phyloP scores from a whole-genome alignment of 2,888 invertebrate species.

The Latrodectus hesperus region DNA sequence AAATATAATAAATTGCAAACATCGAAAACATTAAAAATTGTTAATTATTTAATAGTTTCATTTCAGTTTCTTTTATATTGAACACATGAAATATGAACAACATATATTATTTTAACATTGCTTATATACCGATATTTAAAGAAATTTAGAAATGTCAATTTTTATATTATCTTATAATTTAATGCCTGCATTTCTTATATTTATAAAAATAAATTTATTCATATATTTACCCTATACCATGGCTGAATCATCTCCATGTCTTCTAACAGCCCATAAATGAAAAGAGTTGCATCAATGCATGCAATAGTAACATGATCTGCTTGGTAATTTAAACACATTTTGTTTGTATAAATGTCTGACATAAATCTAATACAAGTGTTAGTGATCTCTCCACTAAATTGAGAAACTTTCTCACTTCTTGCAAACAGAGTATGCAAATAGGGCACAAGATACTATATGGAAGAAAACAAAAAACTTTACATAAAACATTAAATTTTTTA shows the following conservation, averaged over 20 bases:
- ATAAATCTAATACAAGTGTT: conserved; percentile 18
- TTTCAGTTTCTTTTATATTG: no score
- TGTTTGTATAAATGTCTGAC: conserved; percentile 28
- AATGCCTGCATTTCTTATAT: no score
- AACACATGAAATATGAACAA: no score
- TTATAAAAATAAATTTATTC: no score
- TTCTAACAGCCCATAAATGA: conserved; percentile 9
- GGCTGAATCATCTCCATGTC: conserved; percentile 1
- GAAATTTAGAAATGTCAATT: no score
- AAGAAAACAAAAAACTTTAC: not conserved
- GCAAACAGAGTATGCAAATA: conserved; percentile 23
- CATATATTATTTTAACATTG: no score
- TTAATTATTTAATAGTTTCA: no score
- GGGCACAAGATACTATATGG: conserved; percentile 34
- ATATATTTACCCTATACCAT: conserved; percentile 40
- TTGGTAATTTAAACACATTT: conserved; percentile 18
- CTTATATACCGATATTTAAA: no score
- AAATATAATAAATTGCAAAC: no score
- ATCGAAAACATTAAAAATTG: no score
- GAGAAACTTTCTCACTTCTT: conserved; percentile 6
- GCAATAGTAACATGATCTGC: conserved; percentile 40
- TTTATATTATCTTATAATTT: no score
- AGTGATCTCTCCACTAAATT: conserved; percentile 1
- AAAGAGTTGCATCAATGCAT: conserved; percentile 36
- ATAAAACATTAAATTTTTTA: no score